phyloP scores from a whole-genome alignment of 2,888 invertebrate genomes.

The Imbricaverruca yamaguchii region DNA sequence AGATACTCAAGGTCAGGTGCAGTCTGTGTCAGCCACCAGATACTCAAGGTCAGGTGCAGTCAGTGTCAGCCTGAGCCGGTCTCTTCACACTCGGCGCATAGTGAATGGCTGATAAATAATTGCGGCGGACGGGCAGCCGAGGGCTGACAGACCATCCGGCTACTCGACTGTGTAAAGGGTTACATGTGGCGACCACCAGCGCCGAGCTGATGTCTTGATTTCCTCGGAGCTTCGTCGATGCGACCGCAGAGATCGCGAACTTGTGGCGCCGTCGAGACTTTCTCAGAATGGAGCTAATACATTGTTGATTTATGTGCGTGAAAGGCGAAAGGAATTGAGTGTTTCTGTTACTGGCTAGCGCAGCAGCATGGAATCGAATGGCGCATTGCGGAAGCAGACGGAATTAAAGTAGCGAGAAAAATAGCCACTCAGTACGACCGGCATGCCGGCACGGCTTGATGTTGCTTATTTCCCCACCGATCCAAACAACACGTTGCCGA shows the following conservation, averaged over 20 bases:
- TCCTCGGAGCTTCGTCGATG: not conserved
- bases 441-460: too few relatives aligned
- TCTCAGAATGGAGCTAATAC: not conserved
- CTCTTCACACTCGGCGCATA: not conserved
- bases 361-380: too few relatives aligned
- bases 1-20: too few relatives aligned
- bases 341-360: too few relatives aligned
- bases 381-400: too few relatives aligned
- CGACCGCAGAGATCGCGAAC: not conserved
- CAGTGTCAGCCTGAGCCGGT: not conserved
- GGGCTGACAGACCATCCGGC: not conserved
- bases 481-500: too few relatives aligned
- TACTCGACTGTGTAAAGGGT: not conserved
- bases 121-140: not conserved
- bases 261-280: not conserved
- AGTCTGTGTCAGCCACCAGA: too few relatives aligned
- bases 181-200: not conserved
- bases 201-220: conserved; percentile 17
- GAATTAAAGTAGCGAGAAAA: too few relatives aligned
- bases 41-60: not conserved
- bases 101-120: not conserved
- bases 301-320: not conserved
- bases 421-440: too few relatives aligned
- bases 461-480: too few relatives aligned
- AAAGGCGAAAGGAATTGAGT: too few relatives aligned